Conservation (phyloP, 2,888 invertebrate species). For the Thymelicus lineola region DNA sequence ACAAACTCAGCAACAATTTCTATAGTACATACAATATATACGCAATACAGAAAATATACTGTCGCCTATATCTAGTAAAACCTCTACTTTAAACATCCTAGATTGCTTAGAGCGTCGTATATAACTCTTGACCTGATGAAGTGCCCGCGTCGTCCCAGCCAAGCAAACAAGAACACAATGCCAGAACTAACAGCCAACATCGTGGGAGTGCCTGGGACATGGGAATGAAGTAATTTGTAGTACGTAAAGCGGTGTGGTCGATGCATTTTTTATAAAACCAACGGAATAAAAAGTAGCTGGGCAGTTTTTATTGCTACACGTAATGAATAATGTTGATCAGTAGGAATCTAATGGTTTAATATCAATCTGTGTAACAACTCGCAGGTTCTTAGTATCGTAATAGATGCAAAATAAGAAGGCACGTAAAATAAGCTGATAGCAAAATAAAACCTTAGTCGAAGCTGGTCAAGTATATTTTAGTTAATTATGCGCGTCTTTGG, state of each 20-base stretch:
- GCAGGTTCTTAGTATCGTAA: too few relatives aligned
- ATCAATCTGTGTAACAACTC: background rate
- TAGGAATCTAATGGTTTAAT: background rate
- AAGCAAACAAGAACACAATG: conserved; percentile 2
- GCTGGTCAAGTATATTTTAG: too few relatives aligned
- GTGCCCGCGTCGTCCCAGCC: background rate
- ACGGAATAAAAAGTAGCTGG: background rate
- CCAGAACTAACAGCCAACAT: background rate
- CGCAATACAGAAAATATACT: background rate
- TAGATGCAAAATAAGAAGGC: too few relatives aligned
- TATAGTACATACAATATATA: too few relatives aligned
- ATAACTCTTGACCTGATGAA: background rate
- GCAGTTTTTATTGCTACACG: background rate
- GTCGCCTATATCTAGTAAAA: background rate
- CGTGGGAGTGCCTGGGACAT: conserved; percentile 6
- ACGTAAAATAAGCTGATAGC: too few relatives aligned
- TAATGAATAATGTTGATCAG: background rate
- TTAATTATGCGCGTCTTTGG: too few relatives aligned
- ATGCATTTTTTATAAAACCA: background rate
- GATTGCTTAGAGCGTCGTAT: background rate
- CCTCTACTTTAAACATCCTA: background rate
- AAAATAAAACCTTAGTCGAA: too few relatives aligned
- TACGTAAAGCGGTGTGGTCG: conserved; percentile 1
- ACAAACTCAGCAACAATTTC: background rate
- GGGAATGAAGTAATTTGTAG: background rate